phyloP scores from a whole-genome alignment of 2,888 invertebrate species.

The Ectropis crepuscularia region DNA sequence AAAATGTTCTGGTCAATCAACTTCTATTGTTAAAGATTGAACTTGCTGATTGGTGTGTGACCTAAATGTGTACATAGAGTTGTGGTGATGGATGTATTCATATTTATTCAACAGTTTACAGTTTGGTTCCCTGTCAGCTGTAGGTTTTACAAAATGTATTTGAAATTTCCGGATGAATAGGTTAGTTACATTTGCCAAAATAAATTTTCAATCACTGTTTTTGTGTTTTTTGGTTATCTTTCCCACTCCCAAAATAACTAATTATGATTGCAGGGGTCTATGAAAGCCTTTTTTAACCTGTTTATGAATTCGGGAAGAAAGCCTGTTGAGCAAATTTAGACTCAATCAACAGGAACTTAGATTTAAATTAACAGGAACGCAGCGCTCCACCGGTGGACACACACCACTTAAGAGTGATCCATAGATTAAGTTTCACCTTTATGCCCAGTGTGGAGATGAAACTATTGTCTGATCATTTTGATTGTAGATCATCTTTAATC shows the following conservation, averaged over 20 bases:
- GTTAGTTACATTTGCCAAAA: slow-evolving; percentile 84
- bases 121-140: slow-evolving; percentile 58
- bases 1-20: slow-evolving; percentile 75
- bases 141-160: slow-evolving; percentile 76
- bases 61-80: slow-evolving; percentile 54
- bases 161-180: slow-evolving; percentile 77
- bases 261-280: too few species aligned
- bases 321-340: too few species aligned
- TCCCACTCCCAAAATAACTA: neutral
- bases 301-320: too few species aligned
- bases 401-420: too few species aligned
- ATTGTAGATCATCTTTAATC: too few species aligned
- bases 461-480: too few species aligned
- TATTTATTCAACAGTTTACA: slow-evolving; percentile 70
- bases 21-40: slow-evolving; percentile 57
- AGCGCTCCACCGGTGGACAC: too few species aligned
- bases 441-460: too few species aligned
- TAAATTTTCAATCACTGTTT: slow-evolving; percentile 82
- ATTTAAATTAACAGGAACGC: too few species aligned
- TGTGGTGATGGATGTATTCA: slow-evolving; percentile 58
- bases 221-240: slow-evolving; percentile 33
- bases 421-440: too few species aligned
- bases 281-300: too few species aligned
- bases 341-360: too few species aligned
- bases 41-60: slow-evolving; percentile 19